These are phyloP conservation scores for Elegia similella DNA, from an alignment of 2,888 invertebrate species.

Conservation along the genomic window DNA sequence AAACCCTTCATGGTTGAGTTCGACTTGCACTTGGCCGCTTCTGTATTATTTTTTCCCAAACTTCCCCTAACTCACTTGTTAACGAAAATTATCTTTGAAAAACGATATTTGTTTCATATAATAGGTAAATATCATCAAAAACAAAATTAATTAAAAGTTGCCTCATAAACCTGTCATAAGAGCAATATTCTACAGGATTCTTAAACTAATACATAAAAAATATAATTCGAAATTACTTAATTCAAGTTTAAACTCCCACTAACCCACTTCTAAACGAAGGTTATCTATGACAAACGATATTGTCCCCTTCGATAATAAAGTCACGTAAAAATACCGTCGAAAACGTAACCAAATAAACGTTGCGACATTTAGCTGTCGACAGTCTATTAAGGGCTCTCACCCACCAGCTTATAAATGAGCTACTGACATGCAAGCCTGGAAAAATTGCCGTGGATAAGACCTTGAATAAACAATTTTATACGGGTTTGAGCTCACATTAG, in stretches of 20 bases:
- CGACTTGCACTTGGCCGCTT: no score
- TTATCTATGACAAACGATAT: constrained; percentile 21
- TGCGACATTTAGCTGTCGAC: constrained; percentile 79
- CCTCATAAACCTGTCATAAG: no score
- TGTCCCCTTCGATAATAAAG: constrained; percentile 45
- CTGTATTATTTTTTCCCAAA: no score
- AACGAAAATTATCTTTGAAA: no score
- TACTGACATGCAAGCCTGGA: constrained; percentile 67
- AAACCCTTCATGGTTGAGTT: no score
- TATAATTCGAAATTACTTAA: no score
- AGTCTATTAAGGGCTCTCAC: constrained; percentile 77
- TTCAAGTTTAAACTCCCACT: not conserved
- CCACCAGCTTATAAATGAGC: constrained; percentile 68
- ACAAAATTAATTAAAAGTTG: no score
- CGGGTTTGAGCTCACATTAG: constrained; percentile 24
- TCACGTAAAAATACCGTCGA: constrained; percentile 53
- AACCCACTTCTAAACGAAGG: constrained; percentile 14
- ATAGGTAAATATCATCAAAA: no score
- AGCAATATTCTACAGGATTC: no score
- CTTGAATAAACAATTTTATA: constrained; percentile 65
- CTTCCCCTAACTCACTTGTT: no score
- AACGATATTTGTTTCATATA: no score
- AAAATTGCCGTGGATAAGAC: constrained; percentile 55
- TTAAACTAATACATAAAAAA: no score
- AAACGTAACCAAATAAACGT: constrained; percentile 66